Evolutionary conservation across 2,888 invertebrate species (phyloP).

Genomic region (Tryphoninae sp.): DNA sequence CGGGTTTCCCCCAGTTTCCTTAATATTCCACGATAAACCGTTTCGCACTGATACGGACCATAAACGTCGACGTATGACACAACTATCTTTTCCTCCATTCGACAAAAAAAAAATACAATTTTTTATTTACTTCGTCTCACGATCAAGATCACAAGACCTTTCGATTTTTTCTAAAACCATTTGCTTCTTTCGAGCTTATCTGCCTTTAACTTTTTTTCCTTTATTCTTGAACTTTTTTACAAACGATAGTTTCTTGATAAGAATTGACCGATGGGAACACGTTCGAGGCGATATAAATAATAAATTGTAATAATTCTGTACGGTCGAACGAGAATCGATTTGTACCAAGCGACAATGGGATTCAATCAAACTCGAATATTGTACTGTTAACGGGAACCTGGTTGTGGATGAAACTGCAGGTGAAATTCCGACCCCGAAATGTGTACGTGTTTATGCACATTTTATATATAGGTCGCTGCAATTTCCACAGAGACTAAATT

Average conservation of each 20-base stretch:
- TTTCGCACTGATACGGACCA: background rate
- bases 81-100: too few relatives aligned
- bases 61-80: too few relatives aligned
- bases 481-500: constrained; percentile 43
- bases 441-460: background rate
- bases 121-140: too few relatives aligned
- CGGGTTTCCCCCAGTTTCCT: background rate
- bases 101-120: too few relatives aligned
- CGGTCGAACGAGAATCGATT: constrained; percentile 37
- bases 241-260: background rate
- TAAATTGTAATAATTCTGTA: constrained; percentile 44
- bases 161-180: too few relatives aligned
- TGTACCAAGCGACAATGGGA: constrained; percentile 27
- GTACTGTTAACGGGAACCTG: constrained; percentile 14
- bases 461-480: constrained; percentile 2
- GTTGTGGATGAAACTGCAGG: constrained; percentile 8
- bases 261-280: background rate
- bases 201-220: background rate
- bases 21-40: background rate
- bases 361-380: constrained; percentile 47
- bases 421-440: background rate
- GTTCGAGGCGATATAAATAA: constrained; percentile 14
- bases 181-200: too few relatives aligned
- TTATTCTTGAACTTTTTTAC: background rate
- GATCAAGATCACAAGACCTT: too few relatives aligned